These are phyloP conservation scores for Oryzias curvinotus DNA, from an alignment of 2,113 vertebrate genomes.

Conservation along the genomic window DNA sequence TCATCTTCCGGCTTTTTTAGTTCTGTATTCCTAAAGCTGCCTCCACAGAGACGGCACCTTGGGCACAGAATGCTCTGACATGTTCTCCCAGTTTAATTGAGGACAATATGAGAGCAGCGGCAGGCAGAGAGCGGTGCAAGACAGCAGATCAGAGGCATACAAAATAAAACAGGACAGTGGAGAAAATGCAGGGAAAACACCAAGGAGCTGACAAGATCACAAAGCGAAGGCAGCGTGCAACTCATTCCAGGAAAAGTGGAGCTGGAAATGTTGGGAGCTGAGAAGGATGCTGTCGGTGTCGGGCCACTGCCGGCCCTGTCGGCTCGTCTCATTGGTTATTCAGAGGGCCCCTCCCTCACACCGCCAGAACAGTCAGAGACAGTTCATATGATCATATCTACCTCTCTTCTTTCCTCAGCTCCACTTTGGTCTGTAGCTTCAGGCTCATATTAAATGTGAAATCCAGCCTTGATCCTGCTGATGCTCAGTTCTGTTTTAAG, in stretches of 20 bases:
- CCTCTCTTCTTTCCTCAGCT: slow-evolving; percentile 29
- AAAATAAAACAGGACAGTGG: slow-evolving; percentile 36
- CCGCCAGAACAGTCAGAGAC: slow-evolving; percentile 32
- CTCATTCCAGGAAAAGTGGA: slow-evolving; percentile 1
- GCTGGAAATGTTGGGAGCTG: not conserved
- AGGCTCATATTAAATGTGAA: slow-evolving; percentile 39
- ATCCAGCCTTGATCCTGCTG: slow-evolving; percentile 61
- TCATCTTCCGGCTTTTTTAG: slow-evolving; percentile 46
- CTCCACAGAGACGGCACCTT: slow-evolving; percentile 36
- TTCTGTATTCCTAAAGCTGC: slow-evolving; percentile 40
- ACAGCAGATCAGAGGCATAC: slow-evolving; percentile 44
- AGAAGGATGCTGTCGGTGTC: slow-evolving; percentile 29
- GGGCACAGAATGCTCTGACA: slow-evolving; percentile 48
- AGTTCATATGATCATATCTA: slow-evolving; percentile 52
- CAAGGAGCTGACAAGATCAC: slow-evolving; percentile 26
- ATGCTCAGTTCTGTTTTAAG: slow-evolving; percentile 64
- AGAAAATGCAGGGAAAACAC: slow-evolving; percentile 36
- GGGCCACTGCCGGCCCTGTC: slow-evolving; percentile 30
- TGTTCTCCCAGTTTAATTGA: slow-evolving; percentile 59
- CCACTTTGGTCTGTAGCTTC: slow-evolving; percentile 26
- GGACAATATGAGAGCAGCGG: slow-evolving; percentile 35
- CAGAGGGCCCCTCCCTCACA: slow-evolving; percentile 22
- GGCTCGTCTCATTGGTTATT: slow-evolving; percentile 54
- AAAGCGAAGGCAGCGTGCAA: not conserved
- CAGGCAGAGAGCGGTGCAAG: slow-evolving; percentile 16